These are phyloP conservation scores for Burhinus oedicnemus DNA, from an alignment of 2,113 vertebrate genomes.

Conservation along the genomic window DNA sequence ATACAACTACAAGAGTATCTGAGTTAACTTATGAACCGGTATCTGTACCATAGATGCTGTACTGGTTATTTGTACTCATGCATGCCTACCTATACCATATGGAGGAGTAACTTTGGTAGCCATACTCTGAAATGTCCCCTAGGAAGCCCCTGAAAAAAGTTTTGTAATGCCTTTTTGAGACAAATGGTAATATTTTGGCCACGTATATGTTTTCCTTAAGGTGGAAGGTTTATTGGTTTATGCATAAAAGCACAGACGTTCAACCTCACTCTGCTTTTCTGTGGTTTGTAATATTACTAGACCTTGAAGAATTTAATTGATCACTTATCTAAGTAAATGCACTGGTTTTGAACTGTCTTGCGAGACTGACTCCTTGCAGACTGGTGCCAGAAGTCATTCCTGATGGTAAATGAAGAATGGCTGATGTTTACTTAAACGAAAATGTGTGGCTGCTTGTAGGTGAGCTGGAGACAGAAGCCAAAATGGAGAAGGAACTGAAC, in stretches of 20 bases:
- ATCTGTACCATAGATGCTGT: neutral
- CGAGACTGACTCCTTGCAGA: neutral
- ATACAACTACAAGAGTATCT: neutral
- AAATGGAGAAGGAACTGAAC: constrained; percentile 90
- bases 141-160: neutral
- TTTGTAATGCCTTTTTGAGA: neutral
- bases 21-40: neutral
- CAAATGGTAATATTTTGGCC: neutral
- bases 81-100: neutral
- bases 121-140: neutral
- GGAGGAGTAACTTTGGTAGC: neutral
- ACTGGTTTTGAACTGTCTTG: neutral
- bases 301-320: neutral
- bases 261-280: neutral
- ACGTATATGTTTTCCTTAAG: neutral
- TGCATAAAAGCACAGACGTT: neutral
- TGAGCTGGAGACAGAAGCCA: constrained; percentile 81
- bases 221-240: neutral
- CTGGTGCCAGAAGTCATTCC: neutral
- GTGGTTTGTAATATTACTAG: neutral
- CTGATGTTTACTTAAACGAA: neutral
- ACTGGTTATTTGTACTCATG: neutral
- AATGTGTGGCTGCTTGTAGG: constrained; percentile 64
- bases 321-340: neutral
- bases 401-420: neutral